These are phyloP conservation scores for Poeciliopsis occidentalis DNA, from an alignment of 2,113 vertebrate genomes.

Conservation along the genomic window DNA sequence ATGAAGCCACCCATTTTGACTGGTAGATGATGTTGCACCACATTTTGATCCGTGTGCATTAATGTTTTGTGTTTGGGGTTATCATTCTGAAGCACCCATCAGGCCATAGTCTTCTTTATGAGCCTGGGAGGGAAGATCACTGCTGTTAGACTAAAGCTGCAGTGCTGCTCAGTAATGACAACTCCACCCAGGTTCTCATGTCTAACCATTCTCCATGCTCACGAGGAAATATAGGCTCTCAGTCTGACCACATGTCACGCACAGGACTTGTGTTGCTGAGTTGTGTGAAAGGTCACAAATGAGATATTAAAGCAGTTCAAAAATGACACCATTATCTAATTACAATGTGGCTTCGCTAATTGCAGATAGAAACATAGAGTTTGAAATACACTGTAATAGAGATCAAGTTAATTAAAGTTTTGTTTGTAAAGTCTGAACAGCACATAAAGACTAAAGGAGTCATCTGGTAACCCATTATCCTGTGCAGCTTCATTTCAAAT, in stretches of 20 bases:
- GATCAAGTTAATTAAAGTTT: slow-evolving; percentile 49
- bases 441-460: slow-evolving; percentile 47
- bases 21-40: slow-evolving; percentile 18
- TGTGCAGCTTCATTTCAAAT: slow-evolving; percentile 73
- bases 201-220: slow-evolving; percentile 42
- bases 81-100: slow-evolving; percentile 43
- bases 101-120: slow-evolving; percentile 6
- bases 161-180: slow-evolving; percentile 48
- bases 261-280: slow-evolving; percentile 35
- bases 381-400: slow-evolving; percentile 40
- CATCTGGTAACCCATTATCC: slow-evolving; percentile 55
- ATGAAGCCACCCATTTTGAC: slow-evolving; percentile 26
- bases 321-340: slow-evolving; percentile 43
- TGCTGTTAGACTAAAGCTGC: slow-evolving; percentile 45
- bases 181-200: slow-evolving; percentile 43
- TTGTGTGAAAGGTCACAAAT: slow-evolving; percentile 51
- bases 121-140: slow-evolving; percentile 24
- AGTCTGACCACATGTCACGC: slow-evolving; percentile 45
- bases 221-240: slow-evolving; percentile 28
- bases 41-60: slow-evolving; percentile 30
- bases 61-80: slow-evolving; percentile 25
- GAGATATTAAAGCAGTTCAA: slow-evolving; percentile 44
- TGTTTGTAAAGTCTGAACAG: slow-evolving; percentile 37
- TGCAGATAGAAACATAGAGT: slow-evolving; percentile 45
- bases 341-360: slow-evolving; percentile 38